Evolutionary conservation across 2,888 invertebrate genomes (phyloP).

Genomic region (Mellilla xanthometata): DNA sequence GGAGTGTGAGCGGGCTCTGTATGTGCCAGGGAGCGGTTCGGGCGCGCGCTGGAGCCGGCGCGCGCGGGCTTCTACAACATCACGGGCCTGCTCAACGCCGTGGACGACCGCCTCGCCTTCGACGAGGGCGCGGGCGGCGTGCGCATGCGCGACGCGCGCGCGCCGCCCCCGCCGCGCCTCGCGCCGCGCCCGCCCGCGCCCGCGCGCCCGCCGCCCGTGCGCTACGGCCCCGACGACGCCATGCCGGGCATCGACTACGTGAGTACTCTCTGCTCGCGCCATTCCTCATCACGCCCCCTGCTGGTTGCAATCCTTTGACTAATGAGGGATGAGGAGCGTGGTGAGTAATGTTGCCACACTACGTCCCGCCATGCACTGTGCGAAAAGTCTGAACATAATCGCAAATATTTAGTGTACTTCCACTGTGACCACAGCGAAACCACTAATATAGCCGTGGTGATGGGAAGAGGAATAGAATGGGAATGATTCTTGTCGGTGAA

Average conservation of each 20-base stretch:
- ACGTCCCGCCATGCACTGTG: too few relatives aligned
- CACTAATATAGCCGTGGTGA: too few relatives aligned
- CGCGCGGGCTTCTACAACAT: conserved; percentile 60
- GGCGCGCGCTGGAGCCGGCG: conserved; percentile 54
- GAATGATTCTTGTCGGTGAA: too few relatives aligned
- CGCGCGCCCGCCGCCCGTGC: conserved; percentile 19
- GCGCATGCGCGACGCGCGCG: conserved; percentile 18
- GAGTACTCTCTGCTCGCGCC: too few relatives aligned
- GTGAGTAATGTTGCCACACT: too few relatives aligned
- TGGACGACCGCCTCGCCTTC: conserved; percentile 40
- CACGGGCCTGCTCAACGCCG: conserved; percentile 47
- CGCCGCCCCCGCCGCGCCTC: conserved; percentile 11
- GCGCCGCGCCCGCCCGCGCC: conserved; percentile 12
- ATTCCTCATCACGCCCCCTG: too few relatives aligned
- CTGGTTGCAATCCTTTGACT: too few relatives aligned
- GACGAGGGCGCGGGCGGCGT: conserved; percentile 15
- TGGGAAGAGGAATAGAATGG: too few relatives aligned
- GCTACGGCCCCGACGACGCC: conserved; percentile 58
- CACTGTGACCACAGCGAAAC: too few relatives aligned
- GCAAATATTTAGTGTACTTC: too few relatives aligned
- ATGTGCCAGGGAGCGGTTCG: conserved; percentile 50
- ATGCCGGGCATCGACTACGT: conserved; percentile 59
- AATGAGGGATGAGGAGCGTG: too few relatives aligned
- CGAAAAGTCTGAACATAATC: too few relatives aligned
- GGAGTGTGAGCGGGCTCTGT: not conserved